phyloP scores from a whole-genome alignment of 2,113 vertebrate species.

The Pica pica region DNA sequence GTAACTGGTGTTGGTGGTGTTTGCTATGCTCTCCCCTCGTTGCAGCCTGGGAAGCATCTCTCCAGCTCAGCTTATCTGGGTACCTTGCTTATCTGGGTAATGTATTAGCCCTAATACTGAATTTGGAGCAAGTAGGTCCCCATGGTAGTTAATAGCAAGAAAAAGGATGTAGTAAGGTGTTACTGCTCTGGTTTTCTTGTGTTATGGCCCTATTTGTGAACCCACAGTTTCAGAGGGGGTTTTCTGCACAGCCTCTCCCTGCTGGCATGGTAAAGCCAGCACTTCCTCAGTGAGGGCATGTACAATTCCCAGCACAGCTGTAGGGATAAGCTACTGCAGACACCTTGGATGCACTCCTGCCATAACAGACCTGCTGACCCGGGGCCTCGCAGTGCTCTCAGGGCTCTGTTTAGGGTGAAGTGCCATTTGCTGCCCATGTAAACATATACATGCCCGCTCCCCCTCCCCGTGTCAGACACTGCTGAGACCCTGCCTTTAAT shows the following conservation, averaged over 20 bases:
- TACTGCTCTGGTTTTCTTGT: neutral
- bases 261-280: neutral
- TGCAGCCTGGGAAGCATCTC: neutral
- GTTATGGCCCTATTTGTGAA: too few relatives aligned
- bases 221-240: neutral
- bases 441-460: neutral
- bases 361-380: neutral
- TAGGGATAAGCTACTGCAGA: neutral
- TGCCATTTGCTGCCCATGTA: neutral
- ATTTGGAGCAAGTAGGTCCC: neutral
- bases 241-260: neutral
- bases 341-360: neutral
- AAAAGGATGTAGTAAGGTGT: neutral
- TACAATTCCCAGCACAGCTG: neutral
- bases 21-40: rapidly evolving
- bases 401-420: neutral
- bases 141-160: neutral
- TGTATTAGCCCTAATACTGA: neutral
- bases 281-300: rapidly evolving
- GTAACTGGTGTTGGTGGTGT: neutral
- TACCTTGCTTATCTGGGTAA: neutral
- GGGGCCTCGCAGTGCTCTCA: neutral
- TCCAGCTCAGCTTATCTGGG: neutral
- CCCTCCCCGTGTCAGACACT: neutral
- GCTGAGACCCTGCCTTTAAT: conserved; percentile 50